Evolutionary conservation across 1,140 invertebrate genomes (phyloP).

Genomic region (Battus philenor): DNA sequence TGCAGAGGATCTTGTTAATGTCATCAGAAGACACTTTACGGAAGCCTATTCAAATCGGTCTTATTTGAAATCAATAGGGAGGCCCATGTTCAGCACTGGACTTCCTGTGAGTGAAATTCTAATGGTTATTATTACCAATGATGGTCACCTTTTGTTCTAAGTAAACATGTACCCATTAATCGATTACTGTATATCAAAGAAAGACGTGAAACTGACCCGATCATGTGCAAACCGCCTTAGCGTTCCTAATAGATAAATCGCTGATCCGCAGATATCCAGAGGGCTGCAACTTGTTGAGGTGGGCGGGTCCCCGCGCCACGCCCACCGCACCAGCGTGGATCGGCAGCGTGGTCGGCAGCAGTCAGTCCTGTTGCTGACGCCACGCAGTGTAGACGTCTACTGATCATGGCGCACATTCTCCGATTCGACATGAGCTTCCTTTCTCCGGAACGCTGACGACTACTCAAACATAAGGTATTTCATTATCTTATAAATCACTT

Average conservation of each 20-base stretch:
- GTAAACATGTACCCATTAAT: not conserved
- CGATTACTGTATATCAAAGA: not conserved
- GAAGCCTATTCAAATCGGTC: too few relatives aligned
- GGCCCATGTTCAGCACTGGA: too few relatives aligned
- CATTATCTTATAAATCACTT: too few relatives aligned
- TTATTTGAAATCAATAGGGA: too few relatives aligned
- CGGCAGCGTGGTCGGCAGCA: slow-evolving; percentile 2
- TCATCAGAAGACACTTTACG: too few relatives aligned
- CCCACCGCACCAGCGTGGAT: slow-evolving; percentile 20
- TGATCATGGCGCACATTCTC: slow-evolving; percentile 55
- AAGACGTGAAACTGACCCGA: not conserved
- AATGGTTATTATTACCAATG: too few relatives aligned
- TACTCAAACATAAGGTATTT: slow-evolving; percentile 70
- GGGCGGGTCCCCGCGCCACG: slow-evolving; percentile 32
- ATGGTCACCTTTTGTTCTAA: too few relatives aligned
- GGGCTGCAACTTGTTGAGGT: slow-evolving; percentile 42
- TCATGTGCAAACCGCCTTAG: slow-evolving; percentile 2
- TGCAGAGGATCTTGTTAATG: too few relatives aligned
- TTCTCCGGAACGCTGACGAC: slow-evolving; percentile 74
- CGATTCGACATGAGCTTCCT: slow-evolving; percentile 67
- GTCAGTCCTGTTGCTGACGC: slow-evolving; percentile 23
- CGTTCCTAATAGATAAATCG: slow-evolving; percentile 5
- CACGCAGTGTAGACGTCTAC: slow-evolving; percentile 19
- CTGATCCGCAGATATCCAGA: slow-evolving; percentile 14
- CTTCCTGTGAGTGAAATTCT: too few relatives aligned